phyloP scores from a whole-genome alignment of 1,140 invertebrate genomes.

The Physella acuta region DNA sequence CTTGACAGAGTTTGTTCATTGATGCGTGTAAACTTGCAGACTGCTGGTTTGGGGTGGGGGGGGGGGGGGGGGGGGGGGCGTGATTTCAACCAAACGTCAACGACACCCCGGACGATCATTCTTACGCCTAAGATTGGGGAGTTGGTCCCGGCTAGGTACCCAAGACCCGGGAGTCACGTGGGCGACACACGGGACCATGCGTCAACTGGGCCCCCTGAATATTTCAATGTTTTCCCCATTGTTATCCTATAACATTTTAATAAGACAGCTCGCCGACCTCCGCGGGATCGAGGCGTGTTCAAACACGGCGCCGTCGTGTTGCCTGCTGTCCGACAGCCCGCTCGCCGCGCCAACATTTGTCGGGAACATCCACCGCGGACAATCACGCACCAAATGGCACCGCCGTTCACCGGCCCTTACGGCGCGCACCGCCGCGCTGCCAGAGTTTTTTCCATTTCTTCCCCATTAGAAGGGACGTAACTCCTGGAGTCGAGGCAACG shows the following conservation, averaged over 20 bases:
- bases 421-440: not conserved
- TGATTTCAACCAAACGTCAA: too few species aligned
- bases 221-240: conserved; percentile 12
- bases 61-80: too few species aligned
- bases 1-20: too few species aligned
- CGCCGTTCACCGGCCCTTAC: not conserved
- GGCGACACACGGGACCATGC: not conserved
- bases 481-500: not conserved
- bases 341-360: conserved; percentile 13
- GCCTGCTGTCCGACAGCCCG: conserved; percentile 8
- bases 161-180: too few species aligned
- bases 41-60: not conserved
- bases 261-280: conserved; percentile 14
- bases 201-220: not conserved
- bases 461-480: conserved; percentile 6
- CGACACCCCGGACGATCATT: too few species aligned
- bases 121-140: too few species aligned
- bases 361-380: not conserved
- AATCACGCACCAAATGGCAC: conserved; percentile 21
- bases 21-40: too few species aligned
- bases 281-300: conserved; percentile 10
- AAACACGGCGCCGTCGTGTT: conserved; percentile 13
- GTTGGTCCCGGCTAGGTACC: too few species aligned
- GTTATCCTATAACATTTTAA: conserved; percentile 19
- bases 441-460: not conserved